Evolutionary conservation across 2,888 invertebrate species (phyloP).

Genomic region (Microctonus hyperodae): DNA sequence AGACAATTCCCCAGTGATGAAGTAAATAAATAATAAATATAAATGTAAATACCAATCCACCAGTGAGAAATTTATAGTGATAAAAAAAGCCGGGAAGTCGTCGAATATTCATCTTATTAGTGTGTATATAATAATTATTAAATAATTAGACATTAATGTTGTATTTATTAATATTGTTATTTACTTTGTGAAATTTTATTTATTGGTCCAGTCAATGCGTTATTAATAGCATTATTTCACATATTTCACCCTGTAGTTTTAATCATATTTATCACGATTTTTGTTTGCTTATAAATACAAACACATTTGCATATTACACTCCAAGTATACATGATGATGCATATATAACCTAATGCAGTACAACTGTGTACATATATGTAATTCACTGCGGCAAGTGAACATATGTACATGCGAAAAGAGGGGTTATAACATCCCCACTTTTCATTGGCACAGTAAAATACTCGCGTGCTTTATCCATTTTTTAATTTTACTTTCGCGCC

Average conservation of each 20-base stretch:
- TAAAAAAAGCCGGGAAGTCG: slow-evolving; percentile 56
- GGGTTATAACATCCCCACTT: not conserved
- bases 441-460: not conserved
- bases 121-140: no score
- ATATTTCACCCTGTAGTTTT: not conserved
- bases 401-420: not conserved
- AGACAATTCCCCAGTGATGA: slow-evolving; percentile 68
- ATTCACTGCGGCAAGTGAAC: not conserved
- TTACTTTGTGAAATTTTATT: no score
- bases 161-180: not conserved
- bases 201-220: not conserved
- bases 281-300: not conserved
- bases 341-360: not conserved
- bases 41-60: slow-evolving; percentile 51
- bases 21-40: slow-evolving; percentile 64
- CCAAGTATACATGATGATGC: not conserved
- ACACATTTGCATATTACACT: not conserved
- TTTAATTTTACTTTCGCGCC: not conserved
- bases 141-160: no score
- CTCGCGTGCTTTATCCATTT: not conserved
- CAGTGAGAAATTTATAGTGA: slow-evolving; percentile 51
- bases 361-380: not conserved
- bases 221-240: no score
- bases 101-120: slow-evolving; percentile 52
- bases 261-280: not conserved